These are phyloP conservation scores for Sanderia malayensis DNA, from an alignment of 30 jellyfish, hydroid and myxozoan genomes.

Conservation along the genomic window DNA sequence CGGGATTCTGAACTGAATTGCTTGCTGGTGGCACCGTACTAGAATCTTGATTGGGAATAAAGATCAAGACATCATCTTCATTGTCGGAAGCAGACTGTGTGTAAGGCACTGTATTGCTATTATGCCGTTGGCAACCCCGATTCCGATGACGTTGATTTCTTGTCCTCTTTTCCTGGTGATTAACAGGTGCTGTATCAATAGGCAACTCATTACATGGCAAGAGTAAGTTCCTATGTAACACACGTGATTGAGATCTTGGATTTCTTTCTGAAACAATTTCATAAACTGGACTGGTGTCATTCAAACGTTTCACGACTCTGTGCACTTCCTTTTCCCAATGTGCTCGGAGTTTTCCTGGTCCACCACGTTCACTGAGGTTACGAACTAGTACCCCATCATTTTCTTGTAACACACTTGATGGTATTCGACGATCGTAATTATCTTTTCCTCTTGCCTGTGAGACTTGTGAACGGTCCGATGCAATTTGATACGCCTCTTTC, in stretches of 20 bases:
- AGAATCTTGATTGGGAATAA: constrained; percentile 8
- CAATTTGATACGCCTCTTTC: constrained; percentile 35
- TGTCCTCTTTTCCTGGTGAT: constrained; percentile 5
- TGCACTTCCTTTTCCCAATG: constrained; percentile 2
- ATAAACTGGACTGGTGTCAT: not conserved
- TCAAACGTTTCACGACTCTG: not conserved
- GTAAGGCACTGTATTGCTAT: not conserved
- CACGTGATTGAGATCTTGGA: constrained; percentile 1
- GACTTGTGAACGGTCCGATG: constrained; percentile 19
- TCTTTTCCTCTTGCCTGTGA: constrained; percentile 1
- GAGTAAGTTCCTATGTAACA: constrained; percentile 6
- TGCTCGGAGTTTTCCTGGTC: not conserved
- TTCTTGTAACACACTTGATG: constrained; percentile 1
- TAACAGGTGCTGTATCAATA: not conserved
- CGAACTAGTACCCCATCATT: not conserved
- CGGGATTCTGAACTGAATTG: not conserved
- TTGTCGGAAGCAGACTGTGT: constrained; percentile 22
- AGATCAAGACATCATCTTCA: constrained; percentile 14
- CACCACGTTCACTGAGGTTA: too few relatives aligned
- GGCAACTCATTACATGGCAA: constrained; percentile 14
- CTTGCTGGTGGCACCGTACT: constrained; percentile 7
- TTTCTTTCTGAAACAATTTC: not conserved
- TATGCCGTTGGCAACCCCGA: not conserved
- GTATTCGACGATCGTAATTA: not conserved
- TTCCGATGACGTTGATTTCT: not conserved